Evolutionary conservation across 2,797 vertebrate genomes (phyloP), one percentile per base, ranked within the genome.

Genomic region (Cheirogaleus major): DNA sequence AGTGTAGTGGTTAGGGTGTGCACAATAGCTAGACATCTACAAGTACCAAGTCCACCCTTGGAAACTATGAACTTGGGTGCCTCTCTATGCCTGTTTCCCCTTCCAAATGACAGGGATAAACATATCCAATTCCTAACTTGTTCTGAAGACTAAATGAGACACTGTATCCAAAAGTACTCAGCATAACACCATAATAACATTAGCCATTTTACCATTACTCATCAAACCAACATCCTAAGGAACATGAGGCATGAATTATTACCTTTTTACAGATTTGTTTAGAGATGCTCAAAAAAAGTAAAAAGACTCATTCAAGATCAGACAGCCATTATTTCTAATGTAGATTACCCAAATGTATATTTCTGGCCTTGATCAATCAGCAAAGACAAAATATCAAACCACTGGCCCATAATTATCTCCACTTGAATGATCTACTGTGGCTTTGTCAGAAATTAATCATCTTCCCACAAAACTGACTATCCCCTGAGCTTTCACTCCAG

Each of bases 351-450:
- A 80, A 92, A 61, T 20, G 30, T 67, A 67, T 2, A 73, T 84
- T 91, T 89, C 41, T 67, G 41, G 35, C 32, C 65, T 75, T 59
- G 87, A 89, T 67, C 45, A 57, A 82, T 83, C 32, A 70, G 18
- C 70, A 80, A 73, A 95, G 59, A 85, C 92, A 95, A n/a, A 55
- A 8, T 76, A 55, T 76, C 32, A 93, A 95, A 61, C 83, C 72
- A 79, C 35, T 48, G 35, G 43, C 57, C 43, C 69, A 30, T 52
- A 80, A 20, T 85, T 43, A 80, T 75, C 75, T 69, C 50, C 12
- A 30, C 41, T 38, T 91, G 35, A 57, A 86, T 57, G 17, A 86
- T 41, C 57, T 25, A 50, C 25, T 15, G 32, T 57, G 79, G n/a
- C n/a, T 65, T 38, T 79, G 27, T 88, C 93, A 96, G 63, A 70